Percentiles rank a stretch among this genome's conserved stretches.
phyloP scores from a whole-genome alignment of 2,797 vertebrate species.

The Hapalemur alaotrensis region DNA sequence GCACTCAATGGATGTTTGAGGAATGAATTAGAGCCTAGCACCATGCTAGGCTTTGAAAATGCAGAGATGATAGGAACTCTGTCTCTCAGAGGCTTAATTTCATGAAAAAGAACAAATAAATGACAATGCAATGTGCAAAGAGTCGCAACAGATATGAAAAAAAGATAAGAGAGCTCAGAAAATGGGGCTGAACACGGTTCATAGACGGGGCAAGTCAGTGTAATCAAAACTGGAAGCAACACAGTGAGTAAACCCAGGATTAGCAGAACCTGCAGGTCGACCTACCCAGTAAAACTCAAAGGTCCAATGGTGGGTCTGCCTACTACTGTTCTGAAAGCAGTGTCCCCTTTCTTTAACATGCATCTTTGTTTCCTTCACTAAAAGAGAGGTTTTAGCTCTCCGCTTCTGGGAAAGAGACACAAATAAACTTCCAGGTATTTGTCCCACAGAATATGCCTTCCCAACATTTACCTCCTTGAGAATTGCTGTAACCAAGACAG shows the following conservation, averaged over 20 bases:
- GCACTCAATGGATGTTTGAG: fast-evolving
- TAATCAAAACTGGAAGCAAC: background rate
- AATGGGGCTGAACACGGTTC: background rate
- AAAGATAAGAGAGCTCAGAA: background rate
- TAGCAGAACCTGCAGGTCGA: background rate
- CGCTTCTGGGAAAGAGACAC: background rate
- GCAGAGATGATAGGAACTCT: background rate
- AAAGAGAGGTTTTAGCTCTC: background rate
- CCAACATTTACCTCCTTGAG: background rate
- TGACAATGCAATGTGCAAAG: background rate
- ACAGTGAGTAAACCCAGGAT: background rate
- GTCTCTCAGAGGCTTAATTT: background rate
- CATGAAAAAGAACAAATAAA: background rate
- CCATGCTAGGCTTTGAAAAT: no score
- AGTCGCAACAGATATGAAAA: background rate
- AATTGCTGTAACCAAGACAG: background rate
- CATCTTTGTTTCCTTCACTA: background rate
- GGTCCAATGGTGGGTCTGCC: background rate
- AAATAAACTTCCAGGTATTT: background rate
- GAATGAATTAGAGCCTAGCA: background rate
- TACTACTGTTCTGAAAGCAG: background rate
- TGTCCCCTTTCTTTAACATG: background rate
- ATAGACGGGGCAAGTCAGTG: background rate
- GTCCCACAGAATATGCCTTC: background rate
- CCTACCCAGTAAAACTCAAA: background rate